Base-by-base conservation (phyloP, 2,797 vertebrate species). In the Xerus rutilus region DNA sequence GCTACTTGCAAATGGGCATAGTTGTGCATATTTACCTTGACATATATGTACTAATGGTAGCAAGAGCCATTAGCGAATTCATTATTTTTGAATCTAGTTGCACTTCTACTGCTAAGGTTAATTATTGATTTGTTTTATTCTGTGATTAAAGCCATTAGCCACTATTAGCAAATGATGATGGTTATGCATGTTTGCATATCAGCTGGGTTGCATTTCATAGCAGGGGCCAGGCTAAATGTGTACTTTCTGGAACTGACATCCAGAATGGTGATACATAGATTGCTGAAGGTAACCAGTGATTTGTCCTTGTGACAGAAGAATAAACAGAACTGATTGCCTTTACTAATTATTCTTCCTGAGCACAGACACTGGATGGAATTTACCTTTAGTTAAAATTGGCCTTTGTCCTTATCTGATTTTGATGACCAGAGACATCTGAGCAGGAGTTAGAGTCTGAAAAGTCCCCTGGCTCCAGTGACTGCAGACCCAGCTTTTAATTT, bases 71-170 rank as follows among this genome's bases (percentile, higher is more conserved):
- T 96, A 97, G 92, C 32, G n/a, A 77, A 94, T 97, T 97, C 96
- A 97, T 98, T 97, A 95, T 89, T 97, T 97, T 95, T 93, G 89
- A 97, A 96, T 97, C 92, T 91, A 92, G 93, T 96, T 97, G 94
- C 76, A 92, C 94, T 97, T 96, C 72, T 93, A 92, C 81, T 92
- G 94, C 96, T 97, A 96, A 97, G 97, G 97, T 98, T 97, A 97
- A 97, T 98, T 95, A 98, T 97, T 96, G 96, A 98, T 98, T 98
- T 98, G 96, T 97, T 97, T 98, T 97, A 97, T 97, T 97, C 96
- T 95, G 87, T 97, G 97, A 98, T 98, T 98, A 97, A 96, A 97
- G 94, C 97, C 96, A 97, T 97, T 98, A 97, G 89, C 93, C 69
- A 92, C 96, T 96, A 96, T 96, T 95, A 98, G 96, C 95, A 94